Conservation (phyloP, 2,888 invertebrate genomes). For the Drosophila falleni region DNA sequence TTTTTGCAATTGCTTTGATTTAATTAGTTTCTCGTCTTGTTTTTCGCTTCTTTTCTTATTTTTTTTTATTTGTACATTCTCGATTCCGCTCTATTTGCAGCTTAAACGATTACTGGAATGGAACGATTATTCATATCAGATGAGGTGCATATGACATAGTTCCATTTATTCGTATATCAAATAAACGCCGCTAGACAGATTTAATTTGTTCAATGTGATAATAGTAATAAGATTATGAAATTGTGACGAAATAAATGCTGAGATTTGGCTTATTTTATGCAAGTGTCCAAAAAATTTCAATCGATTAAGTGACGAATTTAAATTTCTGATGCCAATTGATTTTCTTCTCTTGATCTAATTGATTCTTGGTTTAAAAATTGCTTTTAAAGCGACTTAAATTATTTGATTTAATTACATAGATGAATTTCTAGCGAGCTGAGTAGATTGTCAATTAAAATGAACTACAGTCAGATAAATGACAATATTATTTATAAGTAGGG, state of each 20-base stretch:
- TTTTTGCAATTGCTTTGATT: conserved; percentile 71
- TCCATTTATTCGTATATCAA: not conserved
- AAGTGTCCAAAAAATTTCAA: not conserved
- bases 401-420: not conserved
- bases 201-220: conserved; percentile 1
- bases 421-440: too few species aligned
- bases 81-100: conserved; percentile 21
- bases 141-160: conserved; percentile 12
- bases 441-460: too few species aligned
- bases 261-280: not conserved
- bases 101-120: conserved; percentile 23
- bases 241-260: not conserved
- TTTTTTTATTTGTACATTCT: conserved; percentile 1
- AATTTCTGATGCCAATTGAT: not conserved
- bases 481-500: not conserved
- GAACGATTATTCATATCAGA: conserved; percentile 21
- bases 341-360: not conserved
- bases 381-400: not conserved
- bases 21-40: conserved; percentile 59
- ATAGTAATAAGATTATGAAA: not conserved
- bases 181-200: not conserved
- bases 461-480: not conserved
- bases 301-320: not conserved
- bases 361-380: not conserved
- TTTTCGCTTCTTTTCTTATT: conserved; percentile 2